Base-by-base conservation (phyloP, 2,113 vertebrate species). In the Accipiter cooperii region DNA sequence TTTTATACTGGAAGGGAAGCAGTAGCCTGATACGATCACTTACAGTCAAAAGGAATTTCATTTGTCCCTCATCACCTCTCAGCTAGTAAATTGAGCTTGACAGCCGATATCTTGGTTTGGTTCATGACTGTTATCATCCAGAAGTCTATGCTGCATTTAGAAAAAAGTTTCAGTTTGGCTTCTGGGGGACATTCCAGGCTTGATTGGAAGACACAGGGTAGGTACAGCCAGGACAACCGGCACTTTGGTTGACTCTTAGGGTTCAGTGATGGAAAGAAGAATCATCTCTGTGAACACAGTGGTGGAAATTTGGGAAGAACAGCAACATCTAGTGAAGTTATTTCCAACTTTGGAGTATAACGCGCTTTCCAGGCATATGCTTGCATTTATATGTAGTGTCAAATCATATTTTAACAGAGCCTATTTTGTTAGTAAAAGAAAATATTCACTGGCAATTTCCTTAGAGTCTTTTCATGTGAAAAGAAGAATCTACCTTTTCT, bases 11-110 rank as follows among this genome's bases (percentile, higher is more conserved):
- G 49, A 84, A 90, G 12, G n/a, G 40, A 94, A 64, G 33, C 1
- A 1, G 46, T 51, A 58, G 14, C 22, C 54, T 86, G 58, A 47
- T 77, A 93, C 2, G 7, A 64, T 55, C 42, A n/a, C 75, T 80
- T 83, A 64, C 38, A 83, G 25, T 58, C 36, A 36, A 73, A n/a
- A 94, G 34, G 38, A 79, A 73, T 73, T 84, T 90, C 7, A 80
- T 83, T 95, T 89, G 42, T 89, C 85, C 38, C 70, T 83, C 57
- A 42, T 69, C 75, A 86, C 17, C 25, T 88, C 57, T 90, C 57
- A 64, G 82, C 11, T 73, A 63, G 15, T 38, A 83, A 90, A 94
- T 38, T 76, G 33, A 86, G 61, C 71, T 42, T 76, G 66, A 80
- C 73, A 88, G 58, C 20, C 80, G 52, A 47, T 80, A 80, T 55